Base-by-base conservation (phyloP, 2,113 vertebrate genomes). In the Pipra filicauda region DNA sequence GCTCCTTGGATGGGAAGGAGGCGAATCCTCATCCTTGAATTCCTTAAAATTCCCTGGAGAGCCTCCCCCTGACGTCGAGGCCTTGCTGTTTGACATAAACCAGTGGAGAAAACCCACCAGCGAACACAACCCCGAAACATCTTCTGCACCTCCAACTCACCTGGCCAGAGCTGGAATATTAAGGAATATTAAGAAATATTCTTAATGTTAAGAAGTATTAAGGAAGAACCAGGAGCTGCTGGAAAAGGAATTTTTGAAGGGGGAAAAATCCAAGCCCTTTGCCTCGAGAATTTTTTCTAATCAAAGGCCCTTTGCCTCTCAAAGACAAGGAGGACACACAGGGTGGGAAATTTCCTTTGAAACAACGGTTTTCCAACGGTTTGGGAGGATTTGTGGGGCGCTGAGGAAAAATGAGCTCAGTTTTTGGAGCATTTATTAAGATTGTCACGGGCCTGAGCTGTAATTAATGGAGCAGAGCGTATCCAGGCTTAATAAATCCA, bases 41-140 rank as follows among this genome's bases (percentile, higher is more conserved):
- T 31, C 62, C 64, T 44, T 1, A 0, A 46, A 64, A 58, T 67
- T 82, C 62, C 51, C 30, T 3, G 18, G 6, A 4, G 33, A 31
- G 11, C 20, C 17, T 58, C 59, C 30, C 37, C 28, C 28, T 39
- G 10, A 14, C 0, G 0, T 1, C 3, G 43, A 59, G 14, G 12
- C n/a, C 28, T 27, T 1, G n/a, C 5, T 11, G 55, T 72, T 72
- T 31, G 6, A 16, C 5, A 49, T 8, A 8, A 18, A 44, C 44
- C 67, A 23, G 6, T 13, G 51, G 55, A 35, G 46, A 61, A 69
- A 74, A 43, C 1, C 21, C 44, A 5, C 8, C 4, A 49, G 51
- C 11, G 17, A 81, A 57, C 8, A 15, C 33, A 37, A 21, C 23
- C 2, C 0, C 7, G 10, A 52, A 52, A 27, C 51, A 52, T 52